These are phyloP conservation scores for Onychomys leucogaster DNA, from an alignment of 2,797 vertebrate species.

Conservation along the genomic window DNA sequence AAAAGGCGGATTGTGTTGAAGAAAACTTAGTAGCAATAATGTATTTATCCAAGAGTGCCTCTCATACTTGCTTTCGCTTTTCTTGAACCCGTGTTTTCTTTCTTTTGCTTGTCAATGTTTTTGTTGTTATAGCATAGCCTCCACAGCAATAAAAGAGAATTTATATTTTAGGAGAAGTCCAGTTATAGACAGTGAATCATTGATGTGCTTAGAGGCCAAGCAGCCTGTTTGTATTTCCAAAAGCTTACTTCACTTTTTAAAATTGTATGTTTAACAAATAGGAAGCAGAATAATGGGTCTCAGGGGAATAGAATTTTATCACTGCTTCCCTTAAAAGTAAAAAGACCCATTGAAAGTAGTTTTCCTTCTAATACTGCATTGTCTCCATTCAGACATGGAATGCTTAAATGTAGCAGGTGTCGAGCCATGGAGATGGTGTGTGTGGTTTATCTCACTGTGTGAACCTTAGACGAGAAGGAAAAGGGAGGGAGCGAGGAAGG, in stretches of 20 bases:
- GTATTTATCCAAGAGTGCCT: conserved; percentile 60
- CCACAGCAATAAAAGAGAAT: conserved; percentile 35
- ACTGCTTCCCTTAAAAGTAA: conserved; percentile 41
- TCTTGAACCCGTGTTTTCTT: conserved; percentile 38
- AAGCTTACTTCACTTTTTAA: conserved; percentile 61
- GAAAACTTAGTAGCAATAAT: conserved; percentile 70
- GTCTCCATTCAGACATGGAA: background rate
- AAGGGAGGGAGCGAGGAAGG: background rate
- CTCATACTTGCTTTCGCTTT: conserved; percentile 58
- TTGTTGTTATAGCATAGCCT: conserved; percentile 47
- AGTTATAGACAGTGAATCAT: conserved; percentile 60
- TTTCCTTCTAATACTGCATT: conserved; percentile 42
- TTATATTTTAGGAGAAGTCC: conserved; percentile 66
- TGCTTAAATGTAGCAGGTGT: background rate
- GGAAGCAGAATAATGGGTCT: conserved; percentile 37
- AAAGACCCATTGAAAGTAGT: conserved; percentile 24
- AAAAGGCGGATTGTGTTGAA: conserved; percentile 65
- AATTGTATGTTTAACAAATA: conserved; percentile 61
- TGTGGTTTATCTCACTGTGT: background rate
- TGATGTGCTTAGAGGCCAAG: conserved; percentile 55
- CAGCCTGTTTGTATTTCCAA: conserved; percentile 63
- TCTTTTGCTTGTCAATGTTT: background rate
- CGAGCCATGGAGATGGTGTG: background rate
- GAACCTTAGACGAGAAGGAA: conserved; percentile 35
- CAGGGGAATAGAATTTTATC: conserved; percentile 41